Base-by-base conservation (phyloP, 2,113 vertebrate genomes). In the Muntiacus muntjak region DNA sequence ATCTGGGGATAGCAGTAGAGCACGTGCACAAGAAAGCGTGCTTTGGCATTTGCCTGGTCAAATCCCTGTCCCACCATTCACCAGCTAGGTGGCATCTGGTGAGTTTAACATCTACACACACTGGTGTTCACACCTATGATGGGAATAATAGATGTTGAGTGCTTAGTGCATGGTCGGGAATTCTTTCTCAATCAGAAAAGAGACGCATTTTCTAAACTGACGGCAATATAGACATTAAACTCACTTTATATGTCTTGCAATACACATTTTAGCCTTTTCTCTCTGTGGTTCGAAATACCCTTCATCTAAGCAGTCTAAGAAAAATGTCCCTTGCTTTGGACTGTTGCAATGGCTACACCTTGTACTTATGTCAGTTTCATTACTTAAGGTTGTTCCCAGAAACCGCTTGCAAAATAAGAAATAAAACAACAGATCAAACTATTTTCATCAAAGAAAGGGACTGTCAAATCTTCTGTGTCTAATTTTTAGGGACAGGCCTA, bases 391-490 rank as follows among this genome's bases (percentile, higher is more conserved):
- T 88, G 85, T 81, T 40, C 52, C 16, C 7, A 62, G 58, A 92
- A 95, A 84, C 33, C 45, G n/a, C 33, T 95, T 82, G 28, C 40
- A 81, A 97, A 95, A 88, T 71, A 91, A 84, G 78, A 89, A 54
- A 82, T n/a, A n/a, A 94, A 96, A 60, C 89, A 92, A 88, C 26
- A 94, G 54, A 60, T 85, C 81, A 62, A 92, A 58, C 50, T 94
- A 90, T 67, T 94, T 92, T 60, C 85, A 86, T 76, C 54, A 54
- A 94, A 92, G 62, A 83, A 83, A n/a, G 16, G 45, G 30, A 81
- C 5, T 7, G 76, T 84, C 43, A 74, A 64, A 90, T 57, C 28
- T 60, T 84, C 14, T 50, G 33, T 76, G 25, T 54, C 36, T 88
- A 85, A 88, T 92, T 94, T 67, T 36, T 47, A 33, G 30, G 28